Conservation (phyloP, 2,113 vertebrate genomes). For the Cyanistes caeruleus region DNA sequence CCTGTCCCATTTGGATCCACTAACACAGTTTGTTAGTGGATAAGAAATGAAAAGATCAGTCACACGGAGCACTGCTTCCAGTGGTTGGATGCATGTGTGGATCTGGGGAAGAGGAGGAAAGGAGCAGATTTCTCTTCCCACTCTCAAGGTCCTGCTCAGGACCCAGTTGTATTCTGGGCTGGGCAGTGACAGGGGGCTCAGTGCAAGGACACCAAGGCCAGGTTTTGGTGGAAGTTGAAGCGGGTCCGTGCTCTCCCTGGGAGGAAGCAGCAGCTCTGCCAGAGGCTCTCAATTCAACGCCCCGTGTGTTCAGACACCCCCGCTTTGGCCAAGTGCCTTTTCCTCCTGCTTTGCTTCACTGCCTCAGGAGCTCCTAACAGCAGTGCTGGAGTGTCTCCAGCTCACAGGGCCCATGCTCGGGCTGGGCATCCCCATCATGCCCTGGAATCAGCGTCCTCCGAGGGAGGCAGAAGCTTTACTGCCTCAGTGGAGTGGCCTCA, state of each 20-base stretch:
- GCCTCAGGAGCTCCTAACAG: not conserved
- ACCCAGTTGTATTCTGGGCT: not conserved
- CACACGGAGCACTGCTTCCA: not conserved
- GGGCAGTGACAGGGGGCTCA: not conserved
- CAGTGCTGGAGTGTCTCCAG: not conserved
- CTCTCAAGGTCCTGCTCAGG: not conserved
- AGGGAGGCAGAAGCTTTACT: not conserved
- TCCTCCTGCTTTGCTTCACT: not conserved
- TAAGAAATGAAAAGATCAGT: not conserved
- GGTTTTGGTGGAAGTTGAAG: not conserved
- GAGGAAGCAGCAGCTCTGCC: not conserved
- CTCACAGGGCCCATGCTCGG: not conserved
- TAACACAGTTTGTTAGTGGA: not conserved
- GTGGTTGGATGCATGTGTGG: not conserved
- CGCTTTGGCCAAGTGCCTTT: not conserved
- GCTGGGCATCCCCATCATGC: not conserved
- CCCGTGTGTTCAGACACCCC: not conserved
- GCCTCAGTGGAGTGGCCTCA: not conserved
- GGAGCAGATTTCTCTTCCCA: not conserved
- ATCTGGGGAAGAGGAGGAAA: not conserved
- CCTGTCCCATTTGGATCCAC: not conserved
- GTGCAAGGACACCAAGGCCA: not conserved
- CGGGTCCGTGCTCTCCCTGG: fast-evolving
- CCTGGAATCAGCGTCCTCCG: not conserved
- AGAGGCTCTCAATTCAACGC: not conserved